These are phyloP conservation scores for Drosophila setosimentum DNA, from an alignment of 2,888 invertebrate species.

Conservation along the genomic window DNA sequence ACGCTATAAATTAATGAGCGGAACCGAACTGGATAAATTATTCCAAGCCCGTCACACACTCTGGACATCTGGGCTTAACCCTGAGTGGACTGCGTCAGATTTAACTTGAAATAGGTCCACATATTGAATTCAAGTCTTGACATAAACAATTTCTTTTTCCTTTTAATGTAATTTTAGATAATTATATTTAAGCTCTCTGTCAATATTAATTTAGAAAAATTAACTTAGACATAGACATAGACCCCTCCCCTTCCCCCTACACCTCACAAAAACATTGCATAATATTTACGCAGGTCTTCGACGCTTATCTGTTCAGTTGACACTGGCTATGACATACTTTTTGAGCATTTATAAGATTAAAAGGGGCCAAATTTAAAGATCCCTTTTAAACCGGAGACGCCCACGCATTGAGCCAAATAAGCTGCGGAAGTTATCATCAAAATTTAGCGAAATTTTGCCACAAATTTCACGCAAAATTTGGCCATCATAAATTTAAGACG, in stretches of 20 bases:
- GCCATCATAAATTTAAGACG: constrained; percentile 42
- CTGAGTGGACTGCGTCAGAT: not conserved
- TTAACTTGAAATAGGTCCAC: not conserved
- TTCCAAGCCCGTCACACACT: not conserved
- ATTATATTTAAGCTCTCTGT: not conserved
- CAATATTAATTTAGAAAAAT: constrained; percentile 47
- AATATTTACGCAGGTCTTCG: constrained; percentile 32
- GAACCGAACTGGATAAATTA: not conserved
- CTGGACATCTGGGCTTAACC: not conserved
- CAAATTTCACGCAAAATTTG: constrained; percentile 50
- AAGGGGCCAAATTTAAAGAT: constrained; percentile 22
- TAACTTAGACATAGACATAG: constrained; percentile 54
- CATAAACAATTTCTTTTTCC: not conserved
- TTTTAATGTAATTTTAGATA: not conserved
- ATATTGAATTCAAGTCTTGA: not conserved
- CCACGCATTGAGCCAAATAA: constrained; percentile 8
- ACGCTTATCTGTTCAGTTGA: constrained; percentile 1
- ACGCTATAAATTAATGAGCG: not conserved
- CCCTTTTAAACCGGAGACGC: not conserved
- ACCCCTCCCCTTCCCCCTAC: no score
- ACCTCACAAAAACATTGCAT: constrained; percentile 40
- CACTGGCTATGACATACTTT: constrained; percentile 44
- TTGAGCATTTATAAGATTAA: constrained; percentile 44
- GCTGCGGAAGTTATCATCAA: constrained; percentile 32
- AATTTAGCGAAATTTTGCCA: constrained; percentile 34